A percentile compares a stretch with the other conserved stretches of the same genome.
These are phyloP conservation scores for Acrocephalus kingi DNA, from an alignment of 2,113 vertebrate species.

Conservation along the genomic window DNA sequence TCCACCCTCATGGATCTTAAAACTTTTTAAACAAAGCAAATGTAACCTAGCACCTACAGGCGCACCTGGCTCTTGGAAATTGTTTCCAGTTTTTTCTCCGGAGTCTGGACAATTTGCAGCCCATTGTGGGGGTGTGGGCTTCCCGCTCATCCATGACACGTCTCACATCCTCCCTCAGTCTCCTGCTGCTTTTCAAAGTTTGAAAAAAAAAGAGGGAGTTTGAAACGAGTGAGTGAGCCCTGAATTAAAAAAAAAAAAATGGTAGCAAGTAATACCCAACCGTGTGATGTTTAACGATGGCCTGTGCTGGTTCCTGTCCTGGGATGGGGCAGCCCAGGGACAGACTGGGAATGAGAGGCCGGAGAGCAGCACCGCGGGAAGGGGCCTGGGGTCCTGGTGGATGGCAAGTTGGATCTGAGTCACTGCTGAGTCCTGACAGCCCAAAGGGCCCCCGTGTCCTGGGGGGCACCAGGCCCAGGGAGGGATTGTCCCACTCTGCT, in stretches of 20 bases:
- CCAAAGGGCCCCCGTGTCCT: neutral
- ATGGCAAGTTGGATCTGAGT: neutral
- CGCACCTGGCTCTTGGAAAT: fast-evolving
- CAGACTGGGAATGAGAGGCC: neutral
- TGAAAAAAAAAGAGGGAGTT: neutral
- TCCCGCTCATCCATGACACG: fast-evolving
- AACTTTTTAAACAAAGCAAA: neutral
- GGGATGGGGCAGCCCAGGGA: neutral
- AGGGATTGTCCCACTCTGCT: no score
- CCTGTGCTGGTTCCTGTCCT: neutral
- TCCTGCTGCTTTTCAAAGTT: neutral
- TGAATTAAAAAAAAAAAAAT: neutral
- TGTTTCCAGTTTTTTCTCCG: fast-evolving
- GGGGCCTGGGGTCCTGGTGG: neutral
- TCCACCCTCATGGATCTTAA: fast-evolving
- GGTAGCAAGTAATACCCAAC: neutral
- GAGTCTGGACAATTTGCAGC: neutral
- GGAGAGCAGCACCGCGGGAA: neutral
- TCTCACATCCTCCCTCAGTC: neutral
- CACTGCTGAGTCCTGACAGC: neutral
- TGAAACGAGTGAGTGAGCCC: neutral
- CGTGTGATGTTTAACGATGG: neutral
- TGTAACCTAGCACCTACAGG: neutral
- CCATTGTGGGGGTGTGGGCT: neutral
- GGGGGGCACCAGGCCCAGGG: no score